phyloP scores from a whole-genome alignment of 2,888 invertebrate species.

The Physocephala rufipes region DNA sequence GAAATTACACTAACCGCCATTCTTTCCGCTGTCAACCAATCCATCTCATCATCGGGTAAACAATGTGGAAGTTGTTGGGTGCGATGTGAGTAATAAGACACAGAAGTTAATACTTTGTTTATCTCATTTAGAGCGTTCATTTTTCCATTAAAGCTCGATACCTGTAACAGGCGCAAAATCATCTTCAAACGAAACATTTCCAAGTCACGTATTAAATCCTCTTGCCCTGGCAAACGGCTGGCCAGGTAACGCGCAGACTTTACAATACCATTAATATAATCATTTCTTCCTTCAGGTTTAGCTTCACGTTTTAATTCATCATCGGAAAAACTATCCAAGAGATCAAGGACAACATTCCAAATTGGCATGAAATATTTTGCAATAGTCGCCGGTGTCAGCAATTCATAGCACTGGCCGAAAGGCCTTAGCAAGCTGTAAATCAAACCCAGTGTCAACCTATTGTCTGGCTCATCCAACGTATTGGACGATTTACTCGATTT shows the following conservation, averaged over 20 bases:
- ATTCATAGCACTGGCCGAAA: conserved; percentile 91
- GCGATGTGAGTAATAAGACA: conserved; percentile 86
- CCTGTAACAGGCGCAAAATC: conserved; percentile 91
- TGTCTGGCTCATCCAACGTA: conserved; percentile 52
- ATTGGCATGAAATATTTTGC: conserved; percentile 93
- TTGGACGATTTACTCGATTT: conserved; percentile 41
- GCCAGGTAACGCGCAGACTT: conserved; percentile 91
- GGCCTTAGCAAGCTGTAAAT: conserved; percentile 87
- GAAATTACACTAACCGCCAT: conserved; percentile 83
- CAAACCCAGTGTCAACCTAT: conserved; percentile 74
- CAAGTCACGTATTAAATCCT: conserved; percentile 76
- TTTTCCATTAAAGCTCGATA: conserved; percentile 98
- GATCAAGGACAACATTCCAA: conserved; percentile 89
- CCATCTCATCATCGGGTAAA: conserved; percentile 80
- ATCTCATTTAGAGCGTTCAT: conserved; percentile 99
- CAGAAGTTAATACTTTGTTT: conserved; percentile 93
- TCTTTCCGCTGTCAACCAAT: conserved; percentile 91
- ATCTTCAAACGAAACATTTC: conserved; percentile 97
- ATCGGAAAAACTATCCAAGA: conserved; percentile 91
- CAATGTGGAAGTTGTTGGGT: conserved; percentile 72
- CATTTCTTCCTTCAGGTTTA: conserved; percentile 92
- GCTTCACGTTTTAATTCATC: conserved; percentile 96
- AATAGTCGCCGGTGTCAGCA: conserved; percentile 88
- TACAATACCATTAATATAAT: conserved; percentile 93
- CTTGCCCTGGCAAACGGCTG: conserved; percentile 83